Percentiles rank a stretch among this genome's conserved stretches.
Evolutionary conservation across 1,140 invertebrate species (phyloP).

Genomic region (Aphis gossypii): DNA sequence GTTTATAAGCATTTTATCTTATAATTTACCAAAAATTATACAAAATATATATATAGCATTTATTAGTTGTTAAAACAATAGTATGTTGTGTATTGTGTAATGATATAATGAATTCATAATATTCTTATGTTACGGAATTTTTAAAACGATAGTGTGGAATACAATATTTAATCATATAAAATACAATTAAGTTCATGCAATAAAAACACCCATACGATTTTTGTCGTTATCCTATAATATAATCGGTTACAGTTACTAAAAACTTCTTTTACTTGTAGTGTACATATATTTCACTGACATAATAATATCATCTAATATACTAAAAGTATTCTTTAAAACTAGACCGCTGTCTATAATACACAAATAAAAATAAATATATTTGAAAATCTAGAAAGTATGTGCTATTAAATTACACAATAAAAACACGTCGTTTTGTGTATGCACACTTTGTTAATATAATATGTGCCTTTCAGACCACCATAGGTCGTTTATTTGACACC

Average conservation of each 20-base stretch:
- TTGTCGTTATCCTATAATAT: not conserved
- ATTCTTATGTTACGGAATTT: not conserved
- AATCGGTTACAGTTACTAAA: not conserved
- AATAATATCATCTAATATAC: not conserved
- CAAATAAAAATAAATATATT: conserved; percentile 24
- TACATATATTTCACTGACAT: not conserved
- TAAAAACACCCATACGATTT: not conserved
- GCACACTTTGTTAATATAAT: not conserved
- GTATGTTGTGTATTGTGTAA: not conserved
- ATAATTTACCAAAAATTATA: not conserved
- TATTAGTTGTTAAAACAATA: not conserved
- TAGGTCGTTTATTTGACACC: not conserved
- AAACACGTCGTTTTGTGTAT: not conserved
- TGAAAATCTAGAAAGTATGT: not conserved
- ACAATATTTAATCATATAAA: not conserved
- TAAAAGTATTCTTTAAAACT: conserved; percentile 3
- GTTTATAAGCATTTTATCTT: not conserved
- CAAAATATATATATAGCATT: too few species aligned
- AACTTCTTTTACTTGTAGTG: not conserved
- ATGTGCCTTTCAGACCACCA: not conserved
- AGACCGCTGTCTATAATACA: not conserved
- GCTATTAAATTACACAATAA: not conserved
- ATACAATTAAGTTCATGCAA: not conserved
- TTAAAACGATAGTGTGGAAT: not conserved
- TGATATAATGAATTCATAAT: not conserved